Conservation (phyloP, 2,113 vertebrate species). For the Hyaena hyaena region DNA sequence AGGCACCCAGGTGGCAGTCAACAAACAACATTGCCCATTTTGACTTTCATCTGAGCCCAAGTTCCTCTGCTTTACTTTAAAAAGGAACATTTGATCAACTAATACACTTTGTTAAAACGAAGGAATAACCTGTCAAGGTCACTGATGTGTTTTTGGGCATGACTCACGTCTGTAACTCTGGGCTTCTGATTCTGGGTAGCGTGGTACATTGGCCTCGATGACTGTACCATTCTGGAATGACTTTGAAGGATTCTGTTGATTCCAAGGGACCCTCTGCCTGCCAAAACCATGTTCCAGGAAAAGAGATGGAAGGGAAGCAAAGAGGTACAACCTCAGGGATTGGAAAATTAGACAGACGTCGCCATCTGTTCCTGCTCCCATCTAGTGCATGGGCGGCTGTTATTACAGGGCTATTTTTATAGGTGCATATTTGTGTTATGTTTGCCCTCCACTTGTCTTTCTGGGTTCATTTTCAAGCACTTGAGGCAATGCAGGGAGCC, state of each 20-base stretch:
- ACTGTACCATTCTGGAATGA: constrained; percentile 55
- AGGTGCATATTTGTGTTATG: constrained; percentile 22
- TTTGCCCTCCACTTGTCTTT: constrained; percentile 74
- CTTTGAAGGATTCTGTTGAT: constrained; percentile 73
- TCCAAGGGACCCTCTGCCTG: constrained; percentile 71
- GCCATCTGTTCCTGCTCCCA: constrained; percentile 73
- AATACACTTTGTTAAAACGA: neutral
- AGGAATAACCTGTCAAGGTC: constrained; percentile 53
- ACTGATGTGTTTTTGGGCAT: neutral
- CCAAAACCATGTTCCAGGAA: constrained; percentile 72
- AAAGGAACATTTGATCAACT: neutral
- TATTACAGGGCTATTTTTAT: constrained; percentile 57
- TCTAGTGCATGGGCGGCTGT: neutral
- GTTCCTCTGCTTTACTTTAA: neutral
- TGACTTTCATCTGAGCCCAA: neutral
- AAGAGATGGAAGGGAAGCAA: constrained; percentile 64
- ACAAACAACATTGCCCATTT: neutral
- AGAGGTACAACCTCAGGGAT: constrained; percentile 59
- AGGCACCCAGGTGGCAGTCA: neutral
- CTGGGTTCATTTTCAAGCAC: constrained; percentile 49
- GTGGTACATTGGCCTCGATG: neutral
- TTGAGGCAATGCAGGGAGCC: neutral
- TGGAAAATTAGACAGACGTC: constrained; percentile 58
- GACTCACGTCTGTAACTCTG: neutral
- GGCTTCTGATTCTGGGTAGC: neutral